These are phyloP conservation scores for Barypeithes pellucidus DNA, from an alignment of 2,888 invertebrate genomes.

Conservation along the genomic window DNA sequence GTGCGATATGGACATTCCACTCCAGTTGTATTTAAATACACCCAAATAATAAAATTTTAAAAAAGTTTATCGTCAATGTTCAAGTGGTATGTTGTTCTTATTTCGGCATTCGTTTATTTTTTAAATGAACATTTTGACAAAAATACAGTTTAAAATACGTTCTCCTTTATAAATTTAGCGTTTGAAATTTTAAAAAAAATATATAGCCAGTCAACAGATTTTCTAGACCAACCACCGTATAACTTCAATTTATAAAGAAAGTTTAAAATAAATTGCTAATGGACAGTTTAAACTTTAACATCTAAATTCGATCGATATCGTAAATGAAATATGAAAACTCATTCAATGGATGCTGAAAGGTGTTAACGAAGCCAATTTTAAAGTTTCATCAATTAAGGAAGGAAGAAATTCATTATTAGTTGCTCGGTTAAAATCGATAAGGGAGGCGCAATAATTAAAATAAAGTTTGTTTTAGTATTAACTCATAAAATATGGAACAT, in stretches of 20 bases:
- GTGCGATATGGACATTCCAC: too few relatives aligned
- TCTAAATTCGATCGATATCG: constrained; percentile 28
- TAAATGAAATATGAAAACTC: constrained; percentile 33
- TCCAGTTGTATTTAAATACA: too few relatives aligned
- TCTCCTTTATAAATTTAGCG: background rate
- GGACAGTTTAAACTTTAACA: constrained; percentile 10
- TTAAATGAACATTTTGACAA: too few relatives aligned
- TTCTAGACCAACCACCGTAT: too few relatives aligned
- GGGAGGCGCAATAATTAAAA: background rate
- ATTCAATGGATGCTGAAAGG: constrained; percentile 30
- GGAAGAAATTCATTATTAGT: constrained; percentile 20
- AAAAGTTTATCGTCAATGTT: too few relatives aligned
- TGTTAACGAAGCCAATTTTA: constrained; percentile 36
- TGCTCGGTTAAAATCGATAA: constrained; percentile 17
- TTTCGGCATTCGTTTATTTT: too few relatives aligned
- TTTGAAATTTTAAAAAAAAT: too few relatives aligned
- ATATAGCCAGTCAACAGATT: too few relatives aligned
- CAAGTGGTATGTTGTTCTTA: too few relatives aligned
- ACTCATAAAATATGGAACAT: background rate
- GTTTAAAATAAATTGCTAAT: constrained; percentile 7
- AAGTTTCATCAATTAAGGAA: constrained; percentile 28
- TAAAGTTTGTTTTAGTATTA: constrained; percentile 2
- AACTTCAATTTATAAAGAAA: too few relatives aligned
- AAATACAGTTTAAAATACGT: too few relatives aligned
- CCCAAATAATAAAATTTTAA: too few relatives aligned